Evolutionary conservation across 2,113 vertebrate genomes (phyloP).

Genomic region (Sardina pilchardus): DNA sequence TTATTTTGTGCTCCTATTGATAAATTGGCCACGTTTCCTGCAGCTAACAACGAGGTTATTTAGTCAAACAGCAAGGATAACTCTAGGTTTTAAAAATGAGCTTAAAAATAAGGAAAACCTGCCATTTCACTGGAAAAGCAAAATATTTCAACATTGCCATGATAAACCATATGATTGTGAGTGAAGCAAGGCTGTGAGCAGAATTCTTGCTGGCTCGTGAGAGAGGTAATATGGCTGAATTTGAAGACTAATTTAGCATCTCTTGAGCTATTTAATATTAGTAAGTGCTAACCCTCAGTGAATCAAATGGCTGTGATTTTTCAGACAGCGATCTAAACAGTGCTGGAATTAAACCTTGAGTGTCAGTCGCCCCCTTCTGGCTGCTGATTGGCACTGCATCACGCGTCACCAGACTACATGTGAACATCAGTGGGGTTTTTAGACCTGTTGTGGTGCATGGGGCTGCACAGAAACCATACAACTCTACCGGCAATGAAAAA

Average conservation of each 20-base stretch:
- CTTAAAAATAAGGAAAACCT: neutral
- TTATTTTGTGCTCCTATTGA: neutral
- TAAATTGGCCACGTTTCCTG: neutral
- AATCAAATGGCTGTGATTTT: constrained; percentile 1
- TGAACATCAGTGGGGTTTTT: neutral
- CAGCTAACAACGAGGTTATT: neutral
- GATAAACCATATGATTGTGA: neutral
- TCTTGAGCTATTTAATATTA: neutral
- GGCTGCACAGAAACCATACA: neutral
- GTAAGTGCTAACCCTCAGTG: neutral
- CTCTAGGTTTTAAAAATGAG: neutral
- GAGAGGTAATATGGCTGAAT: neutral
- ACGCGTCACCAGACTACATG: neutral
- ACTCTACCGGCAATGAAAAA: neutral
- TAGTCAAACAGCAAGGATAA: neutral
- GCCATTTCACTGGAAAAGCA: neutral
- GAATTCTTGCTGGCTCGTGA: neutral
- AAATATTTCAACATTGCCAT: neutral
- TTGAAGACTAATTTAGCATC: constrained; percentile 9
- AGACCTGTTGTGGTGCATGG: neutral
- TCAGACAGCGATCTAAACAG: constrained; percentile 17
- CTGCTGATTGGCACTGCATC: neutral
- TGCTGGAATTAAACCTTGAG: constrained; percentile 3
- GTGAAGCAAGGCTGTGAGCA: neutral
- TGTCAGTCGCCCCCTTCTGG: neutral